These are phyloP conservation scores for Nymphalis urticae DNA, from an alignment of 2,888 invertebrate genomes.

Conservation along the genomic window DNA sequence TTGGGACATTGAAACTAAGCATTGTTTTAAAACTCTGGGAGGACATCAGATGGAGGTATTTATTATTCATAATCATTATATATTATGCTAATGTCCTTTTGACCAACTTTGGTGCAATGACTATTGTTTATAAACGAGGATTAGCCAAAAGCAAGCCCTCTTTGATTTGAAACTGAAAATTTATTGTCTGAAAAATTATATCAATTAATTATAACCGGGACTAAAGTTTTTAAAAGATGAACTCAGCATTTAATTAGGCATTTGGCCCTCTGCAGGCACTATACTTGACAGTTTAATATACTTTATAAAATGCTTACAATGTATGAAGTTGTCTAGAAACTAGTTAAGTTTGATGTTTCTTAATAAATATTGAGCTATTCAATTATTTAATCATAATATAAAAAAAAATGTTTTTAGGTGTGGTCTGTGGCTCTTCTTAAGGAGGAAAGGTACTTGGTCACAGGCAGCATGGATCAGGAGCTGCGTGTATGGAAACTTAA, in stretches of 20 bases:
- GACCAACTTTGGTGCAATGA: not conserved
- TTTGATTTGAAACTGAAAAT: too few relatives aligned
- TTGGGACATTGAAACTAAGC: slow-evolving; percentile 97
- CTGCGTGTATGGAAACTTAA: slow-evolving; percentile 91
- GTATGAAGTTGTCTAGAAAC: too few relatives aligned
- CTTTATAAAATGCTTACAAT: too few relatives aligned
- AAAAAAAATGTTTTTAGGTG: slow-evolving; percentile 77
- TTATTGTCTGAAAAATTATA: too few relatives aligned
- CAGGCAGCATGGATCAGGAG: slow-evolving; percentile 92
- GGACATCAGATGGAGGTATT: slow-evolving; percentile 91
- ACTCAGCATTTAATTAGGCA: too few relatives aligned
- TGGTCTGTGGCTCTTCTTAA: slow-evolving; percentile 92
- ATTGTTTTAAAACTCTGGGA: slow-evolving; percentile 96
- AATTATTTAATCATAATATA: not conserved
- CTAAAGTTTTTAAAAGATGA: too few relatives aligned
- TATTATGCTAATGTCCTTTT: not conserved
- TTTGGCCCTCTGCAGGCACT: too few relatives aligned
- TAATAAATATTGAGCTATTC: not conserved
- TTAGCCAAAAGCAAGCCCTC: too few relatives aligned
- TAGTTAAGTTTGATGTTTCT: too few relatives aligned
- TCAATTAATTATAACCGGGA: too few relatives aligned
- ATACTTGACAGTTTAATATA: too few relatives aligned
- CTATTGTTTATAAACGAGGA: too few relatives aligned
- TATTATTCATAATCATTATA: slow-evolving; percentile 8
- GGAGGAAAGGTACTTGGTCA: slow-evolving; percentile 91